phyloP scores from a whole-genome alignment of 2,888 invertebrate species.

The Tetranychus piercei region DNA sequence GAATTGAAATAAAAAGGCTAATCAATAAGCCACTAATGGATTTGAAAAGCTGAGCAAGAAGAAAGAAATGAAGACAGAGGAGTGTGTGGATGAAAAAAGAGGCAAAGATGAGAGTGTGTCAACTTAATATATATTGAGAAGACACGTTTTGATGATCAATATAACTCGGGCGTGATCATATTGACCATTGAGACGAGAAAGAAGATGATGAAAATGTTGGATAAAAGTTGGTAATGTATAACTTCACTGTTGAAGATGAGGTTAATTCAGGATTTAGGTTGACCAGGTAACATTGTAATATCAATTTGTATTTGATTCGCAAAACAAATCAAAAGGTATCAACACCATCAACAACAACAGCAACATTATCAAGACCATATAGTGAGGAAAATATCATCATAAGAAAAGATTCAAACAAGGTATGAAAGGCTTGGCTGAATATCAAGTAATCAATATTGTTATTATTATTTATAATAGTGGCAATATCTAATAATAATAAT shows the following conservation, averaged over 20 bases:
- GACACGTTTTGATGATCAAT: background rate
- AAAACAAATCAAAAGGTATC: background rate
- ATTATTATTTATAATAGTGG: no score
- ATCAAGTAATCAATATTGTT: no score
- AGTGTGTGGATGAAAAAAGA: background rate
- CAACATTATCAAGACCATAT: background rate
- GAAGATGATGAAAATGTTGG: background rate
- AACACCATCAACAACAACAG: background rate
- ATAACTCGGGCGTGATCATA: background rate
- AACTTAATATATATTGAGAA: background rate
- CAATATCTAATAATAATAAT: background rate
- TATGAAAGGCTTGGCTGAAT: background rate
- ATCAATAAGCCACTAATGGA: slow-evolving; percentile 1
- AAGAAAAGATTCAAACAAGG: background rate
- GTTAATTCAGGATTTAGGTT: background rate
- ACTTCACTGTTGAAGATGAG: background rate
- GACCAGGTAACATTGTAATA: background rate
- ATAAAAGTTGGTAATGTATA: background rate
- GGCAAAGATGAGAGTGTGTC: background rate
- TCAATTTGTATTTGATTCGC: background rate
- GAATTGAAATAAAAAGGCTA: background rate
- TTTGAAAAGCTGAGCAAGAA: background rate
- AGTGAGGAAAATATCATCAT: background rate
- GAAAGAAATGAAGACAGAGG: background rate
- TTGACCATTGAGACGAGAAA: background rate